Conservation (phyloP, 2,888 invertebrate genomes). For the Drosophila prolongata region DNA sequence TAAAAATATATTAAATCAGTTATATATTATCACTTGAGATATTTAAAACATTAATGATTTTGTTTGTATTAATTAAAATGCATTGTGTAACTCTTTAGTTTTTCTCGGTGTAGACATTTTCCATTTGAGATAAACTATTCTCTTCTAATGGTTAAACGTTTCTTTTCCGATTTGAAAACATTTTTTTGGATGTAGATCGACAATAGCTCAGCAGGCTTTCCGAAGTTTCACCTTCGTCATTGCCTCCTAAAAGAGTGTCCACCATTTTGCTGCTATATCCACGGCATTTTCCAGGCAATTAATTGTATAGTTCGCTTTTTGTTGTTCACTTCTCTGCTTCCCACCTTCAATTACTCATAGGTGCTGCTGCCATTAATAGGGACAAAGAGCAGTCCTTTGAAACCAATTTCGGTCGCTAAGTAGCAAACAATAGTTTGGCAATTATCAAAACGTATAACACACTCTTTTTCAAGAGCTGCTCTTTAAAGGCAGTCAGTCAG, state of each 20-base stretch:
- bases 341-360: constrained; percentile 45
- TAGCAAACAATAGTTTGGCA: constrained; percentile 51
- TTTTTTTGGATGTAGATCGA: constrained; percentile 1
- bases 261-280: constrained; percentile 34
- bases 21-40: no score
- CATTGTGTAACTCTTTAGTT: not conserved
- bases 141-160: not conserved
- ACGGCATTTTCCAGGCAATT: constrained; percentile 39
- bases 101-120: not conserved
- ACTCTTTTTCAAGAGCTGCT: constrained; percentile 32
- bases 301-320: constrained; percentile 37
- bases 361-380: constrained; percentile 34
- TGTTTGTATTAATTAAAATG: no score
- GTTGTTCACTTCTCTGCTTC: constrained; percentile 39
- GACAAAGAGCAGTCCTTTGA: constrained; percentile 47
- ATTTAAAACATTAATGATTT: no score
- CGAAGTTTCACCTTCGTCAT: constrained; percentile 34
- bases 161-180: not conserved
- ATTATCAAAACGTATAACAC: constrained; percentile 43
- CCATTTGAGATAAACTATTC: not conserved
- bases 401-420: constrained; percentile 61
- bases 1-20: no score
- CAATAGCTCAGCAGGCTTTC: constrained; percentile 44
- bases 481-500: constrained; percentile 22
- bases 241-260: constrained; percentile 24